phyloP scores from a whole-genome alignment of 2,888 invertebrate species.

The Scaeva pyrastri region DNA sequence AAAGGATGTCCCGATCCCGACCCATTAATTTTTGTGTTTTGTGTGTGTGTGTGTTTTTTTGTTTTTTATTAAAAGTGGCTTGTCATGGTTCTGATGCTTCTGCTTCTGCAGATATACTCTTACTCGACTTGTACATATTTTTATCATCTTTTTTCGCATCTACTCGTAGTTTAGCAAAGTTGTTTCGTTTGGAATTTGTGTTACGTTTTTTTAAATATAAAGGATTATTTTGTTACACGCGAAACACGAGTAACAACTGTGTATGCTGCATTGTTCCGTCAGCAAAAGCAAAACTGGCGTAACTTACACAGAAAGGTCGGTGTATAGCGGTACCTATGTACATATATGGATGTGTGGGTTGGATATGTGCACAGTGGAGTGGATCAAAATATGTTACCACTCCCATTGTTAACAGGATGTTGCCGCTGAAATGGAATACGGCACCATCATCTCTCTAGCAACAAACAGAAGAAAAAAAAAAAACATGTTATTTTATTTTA shows the following conservation, averaged over 20 bases:
- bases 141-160: conserved; percentile 40
- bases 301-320: conserved; percentile 46
- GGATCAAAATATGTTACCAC: conserved; percentile 74
- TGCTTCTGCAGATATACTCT: conserved; percentile 13
- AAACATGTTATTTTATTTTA: conserved; percentile 20
- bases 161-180: conserved; percentile 47
- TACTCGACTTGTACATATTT: no score
- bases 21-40: conserved; percentile 13
- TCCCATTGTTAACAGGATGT: conserved; percentile 68
- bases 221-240: conserved; percentile 60
- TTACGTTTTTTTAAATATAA: conserved; percentile 32
- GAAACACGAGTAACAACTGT: conserved; percentile 22
- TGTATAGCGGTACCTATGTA: no score
- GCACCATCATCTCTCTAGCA: conserved; percentile 24
- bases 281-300: conserved; percentile 23
- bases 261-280: conserved; percentile 53
- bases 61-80: conserved; percentile 27
- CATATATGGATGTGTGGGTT: conserved; percentile 52
- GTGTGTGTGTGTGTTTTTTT: no score
- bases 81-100: conserved; percentile 45
- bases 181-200: conserved; percentile 14
- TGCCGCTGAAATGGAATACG: conserved; percentile 56
- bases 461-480: not conserved
- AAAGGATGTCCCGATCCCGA: conserved; percentile 47
- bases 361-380: conserved; percentile 39